Conservation (phyloP, 2,888 invertebrate genomes). For the Oligia fasciuncula region DNA sequence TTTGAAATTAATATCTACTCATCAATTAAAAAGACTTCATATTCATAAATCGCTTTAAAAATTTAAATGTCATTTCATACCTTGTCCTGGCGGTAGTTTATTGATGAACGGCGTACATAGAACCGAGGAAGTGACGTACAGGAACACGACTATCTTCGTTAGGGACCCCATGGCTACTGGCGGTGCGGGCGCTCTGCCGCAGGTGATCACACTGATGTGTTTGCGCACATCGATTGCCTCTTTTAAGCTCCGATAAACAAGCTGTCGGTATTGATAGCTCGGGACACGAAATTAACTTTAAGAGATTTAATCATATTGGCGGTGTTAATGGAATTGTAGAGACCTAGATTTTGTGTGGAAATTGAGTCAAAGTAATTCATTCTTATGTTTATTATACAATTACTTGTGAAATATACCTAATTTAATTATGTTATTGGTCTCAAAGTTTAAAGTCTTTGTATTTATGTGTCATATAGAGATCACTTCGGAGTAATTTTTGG, state of each 20-base stretch:
- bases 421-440: neutral
- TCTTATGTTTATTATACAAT: conserved; percentile 18
- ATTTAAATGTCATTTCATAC: conserved; percentile 68
- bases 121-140: conserved; percentile 72
- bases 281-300: conserved; percentile 46
- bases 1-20: neutral
- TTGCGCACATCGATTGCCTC: conserved; percentile 75
- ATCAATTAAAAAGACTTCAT: neutral
- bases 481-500: conserved; percentile 1
- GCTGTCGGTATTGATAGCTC: conserved; percentile 65
- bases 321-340: conserved; percentile 10
- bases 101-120: conserved; percentile 82
- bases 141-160: conserved; percentile 78
- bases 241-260: conserved; percentile 79
- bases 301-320: conserved; percentile 28
- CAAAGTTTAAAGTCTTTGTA: conserved; percentile 25
- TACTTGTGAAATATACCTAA: conserved; percentile 19
- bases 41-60: neutral
- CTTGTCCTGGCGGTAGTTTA: conserved; percentile 82
- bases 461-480: neutral
- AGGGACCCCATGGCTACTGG: conserved; percentile 85
- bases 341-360: conserved; percentile 21
- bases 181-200: conserved; percentile 69
- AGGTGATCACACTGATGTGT: conserved; percentile 77
- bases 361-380: conserved; percentile 23